phyloP scores from a whole-genome alignment of 2,888 invertebrate genomes.

The Ptilodon capucinus region DNA sequence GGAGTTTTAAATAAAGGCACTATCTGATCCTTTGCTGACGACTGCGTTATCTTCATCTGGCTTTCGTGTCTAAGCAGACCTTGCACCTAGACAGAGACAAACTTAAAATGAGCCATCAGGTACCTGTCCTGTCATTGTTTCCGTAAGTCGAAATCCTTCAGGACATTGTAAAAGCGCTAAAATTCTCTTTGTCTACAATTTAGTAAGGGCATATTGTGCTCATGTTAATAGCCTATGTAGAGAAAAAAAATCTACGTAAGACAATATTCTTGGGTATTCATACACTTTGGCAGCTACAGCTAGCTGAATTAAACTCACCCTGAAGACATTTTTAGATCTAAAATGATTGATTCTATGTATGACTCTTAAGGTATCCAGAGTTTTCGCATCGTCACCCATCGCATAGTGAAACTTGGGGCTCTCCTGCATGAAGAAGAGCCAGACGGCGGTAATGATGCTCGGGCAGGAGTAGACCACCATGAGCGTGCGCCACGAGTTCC shows the following conservation, averaged over 20 bases:
- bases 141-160: neutral
- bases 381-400: conserved; percentile 80
- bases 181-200: too few species aligned
- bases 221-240: too few species aligned
- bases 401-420: conserved; percentile 88
- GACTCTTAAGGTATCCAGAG: conserved; percentile 65
- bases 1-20: conserved; percentile 69
- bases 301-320: conserved; percentile 52
- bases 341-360: conserved; percentile 58
- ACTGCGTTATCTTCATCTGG: conserved; percentile 36
- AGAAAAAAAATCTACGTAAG: too few species aligned
- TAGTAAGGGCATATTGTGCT: too few species aligned
- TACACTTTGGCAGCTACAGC: too few species aligned
- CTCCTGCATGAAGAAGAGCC: conserved; percentile 84
- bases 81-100: conserved; percentile 40
- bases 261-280: too few species aligned
- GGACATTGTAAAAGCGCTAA: too few species aligned
- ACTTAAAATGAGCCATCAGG: neutral
- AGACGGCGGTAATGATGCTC: conserved; percentile 81
- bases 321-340: conserved; percentile 36
- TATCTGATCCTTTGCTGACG: conserved; percentile 60
- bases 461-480: conserved; percentile 84
- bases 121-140: too few species aligned
- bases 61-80: conserved; percentile 48
- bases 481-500: conserved; percentile 89